phyloP scores from a whole-genome alignment of 2,888 invertebrate species.

The Chamaedrilus cognettii region DNA sequence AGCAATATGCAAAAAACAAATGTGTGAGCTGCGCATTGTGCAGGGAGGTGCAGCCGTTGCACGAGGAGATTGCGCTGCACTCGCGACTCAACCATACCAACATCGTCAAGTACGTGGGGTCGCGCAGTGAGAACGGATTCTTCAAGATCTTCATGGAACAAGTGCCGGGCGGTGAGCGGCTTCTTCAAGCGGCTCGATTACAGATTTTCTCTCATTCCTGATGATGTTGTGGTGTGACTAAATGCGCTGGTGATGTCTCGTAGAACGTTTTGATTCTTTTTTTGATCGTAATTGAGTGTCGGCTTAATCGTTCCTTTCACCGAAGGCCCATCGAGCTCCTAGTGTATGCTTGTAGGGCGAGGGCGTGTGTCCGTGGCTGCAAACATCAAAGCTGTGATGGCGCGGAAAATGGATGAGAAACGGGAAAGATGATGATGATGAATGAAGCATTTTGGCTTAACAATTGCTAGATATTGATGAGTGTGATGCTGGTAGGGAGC shows the following conservation, averaged over 20 bases:
- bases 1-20: no score
- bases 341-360: not conserved
- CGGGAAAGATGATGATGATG: not conserved
- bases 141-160: slow-evolving; percentile 99
- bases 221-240: no score
- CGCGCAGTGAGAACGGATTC: slow-evolving; percentile 88
- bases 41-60: slow-evolving; percentile 89
- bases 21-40: no score
- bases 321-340: no score
- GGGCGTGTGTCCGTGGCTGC: not conserved
- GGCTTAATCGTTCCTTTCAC: no score
- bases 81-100: slow-evolving; percentile 94
- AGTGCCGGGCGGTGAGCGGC: slow-evolving; percentile 63
- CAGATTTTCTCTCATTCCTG: no score
- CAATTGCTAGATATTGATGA: not conserved
- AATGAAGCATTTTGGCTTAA: not conserved
- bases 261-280: no score
- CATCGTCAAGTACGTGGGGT: slow-evolving; percentile 96
- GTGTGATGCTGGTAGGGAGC: slow-evolving; percentile 68
- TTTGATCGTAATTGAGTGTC: no score
- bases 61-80: slow-evolving; percentile 97
- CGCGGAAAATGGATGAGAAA: no score
- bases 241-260: no score
- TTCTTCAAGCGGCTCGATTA: no score
- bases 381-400: not conserved